Conservation (phyloP, 2,888 invertebrate genomes). For the Slavum lentiscoides region DNA sequence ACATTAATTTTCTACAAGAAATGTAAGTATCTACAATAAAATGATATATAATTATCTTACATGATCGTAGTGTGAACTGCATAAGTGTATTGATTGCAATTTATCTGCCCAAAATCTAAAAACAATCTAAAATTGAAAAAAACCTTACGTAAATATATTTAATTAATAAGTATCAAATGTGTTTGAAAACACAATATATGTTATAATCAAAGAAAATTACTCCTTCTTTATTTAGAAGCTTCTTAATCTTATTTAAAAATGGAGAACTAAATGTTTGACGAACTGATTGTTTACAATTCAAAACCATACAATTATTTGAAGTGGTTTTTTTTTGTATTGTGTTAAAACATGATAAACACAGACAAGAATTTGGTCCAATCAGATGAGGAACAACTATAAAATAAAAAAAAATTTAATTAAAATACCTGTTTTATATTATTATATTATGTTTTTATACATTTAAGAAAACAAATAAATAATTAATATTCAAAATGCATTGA, state of each 20-base stretch:
- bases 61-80: slow-evolving; percentile 7
- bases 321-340: slow-evolving; percentile 69
- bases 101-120: not conserved
- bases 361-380: slow-evolving; percentile 69
- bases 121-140: not conserved
- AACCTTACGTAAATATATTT: not conserved
- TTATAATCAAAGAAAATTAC: not conserved
- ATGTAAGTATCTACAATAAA: too few species aligned
- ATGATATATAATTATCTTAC: not conserved
- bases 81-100: not conserved
- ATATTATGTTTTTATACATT: not conserved
- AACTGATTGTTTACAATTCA: not conserved
- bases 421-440: not conserved
- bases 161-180: not conserved
- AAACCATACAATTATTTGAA: not conserved
- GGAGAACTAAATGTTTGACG: not conserved
- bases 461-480: not conserved
- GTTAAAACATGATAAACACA: slow-evolving; percentile 85
- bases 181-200: not conserved
- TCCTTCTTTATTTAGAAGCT: not conserved
- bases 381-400: slow-evolving; percentile 8
- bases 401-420: not conserved
- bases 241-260: not conserved
- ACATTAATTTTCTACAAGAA: not conserved
- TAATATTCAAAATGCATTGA: not conserved